Evolutionary conservation across 1,140 invertebrate genomes (phyloP).

Genomic region (Microvelia longipes): DNA sequence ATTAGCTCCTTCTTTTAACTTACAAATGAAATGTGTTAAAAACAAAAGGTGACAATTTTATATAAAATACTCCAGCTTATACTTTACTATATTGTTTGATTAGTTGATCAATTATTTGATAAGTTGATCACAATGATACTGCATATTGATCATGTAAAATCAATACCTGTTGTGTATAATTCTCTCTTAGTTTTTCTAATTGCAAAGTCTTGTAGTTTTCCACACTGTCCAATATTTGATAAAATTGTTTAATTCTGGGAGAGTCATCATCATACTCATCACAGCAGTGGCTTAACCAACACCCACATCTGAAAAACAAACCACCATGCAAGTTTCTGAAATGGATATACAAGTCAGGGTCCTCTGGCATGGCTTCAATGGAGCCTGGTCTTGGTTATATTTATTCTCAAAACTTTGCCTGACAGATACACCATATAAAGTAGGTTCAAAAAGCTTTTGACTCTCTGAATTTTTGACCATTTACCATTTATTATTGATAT

Average conservation of each 20-base stretch:
- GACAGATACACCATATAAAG: background rate
- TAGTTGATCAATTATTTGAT: too few species aligned
- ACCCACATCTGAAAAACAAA: slow-evolving; percentile 22
- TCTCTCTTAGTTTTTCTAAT: slow-evolving; percentile 70
- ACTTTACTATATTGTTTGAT: too few species aligned
- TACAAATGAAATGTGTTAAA: too few species aligned
- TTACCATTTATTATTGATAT: too few species aligned
- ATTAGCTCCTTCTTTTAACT: too few species aligned
- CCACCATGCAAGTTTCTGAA: background rate
- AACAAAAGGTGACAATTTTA: too few species aligned
- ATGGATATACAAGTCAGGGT: background rate
- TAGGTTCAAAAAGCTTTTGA: too few species aligned
- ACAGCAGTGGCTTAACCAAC: slow-evolving; percentile 3
- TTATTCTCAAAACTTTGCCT: background rate
- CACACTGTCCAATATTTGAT: slow-evolving; percentile 72
- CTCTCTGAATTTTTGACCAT: too few species aligned
- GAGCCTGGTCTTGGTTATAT: background rate
- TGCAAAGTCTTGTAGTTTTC: slow-evolving; percentile 80
- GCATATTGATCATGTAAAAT: too few species aligned
- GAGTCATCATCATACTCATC: slow-evolving; percentile 37
- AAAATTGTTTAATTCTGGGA: slow-evolving; percentile 50
- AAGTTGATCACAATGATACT: too few species aligned
- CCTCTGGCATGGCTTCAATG: slow-evolving; percentile 12
- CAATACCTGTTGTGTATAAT: slow-evolving; percentile 71
- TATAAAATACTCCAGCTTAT: too few species aligned